phyloP scores from a whole-genome alignment of 2,113 vertebrate genomes.

The Cryptotis parvus region DNA sequence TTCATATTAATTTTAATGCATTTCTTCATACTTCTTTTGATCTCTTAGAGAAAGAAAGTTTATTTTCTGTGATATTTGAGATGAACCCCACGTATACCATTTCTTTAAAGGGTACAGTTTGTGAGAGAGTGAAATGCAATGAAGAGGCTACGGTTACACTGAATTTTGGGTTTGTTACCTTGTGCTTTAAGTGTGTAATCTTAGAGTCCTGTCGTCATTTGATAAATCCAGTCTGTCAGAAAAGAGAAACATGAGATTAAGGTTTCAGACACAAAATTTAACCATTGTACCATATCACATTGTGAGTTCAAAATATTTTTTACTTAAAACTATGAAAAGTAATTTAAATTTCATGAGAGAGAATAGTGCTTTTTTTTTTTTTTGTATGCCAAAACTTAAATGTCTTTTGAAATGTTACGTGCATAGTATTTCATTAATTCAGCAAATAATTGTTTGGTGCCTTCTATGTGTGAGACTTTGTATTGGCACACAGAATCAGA shows the following conservation, averaged over 20 bases:
- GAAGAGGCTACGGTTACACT: conserved; percentile 36
- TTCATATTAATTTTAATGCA: conserved; percentile 36
- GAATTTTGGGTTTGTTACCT: conserved; percentile 50
- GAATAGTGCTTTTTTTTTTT: conserved; percentile 14
- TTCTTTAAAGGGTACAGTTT: conserved; percentile 56
- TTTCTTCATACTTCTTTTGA: conserved; percentile 40
- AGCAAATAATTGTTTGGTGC: background rate
- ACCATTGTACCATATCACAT: background rate
- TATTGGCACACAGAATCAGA: background rate
- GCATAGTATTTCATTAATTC: background rate
- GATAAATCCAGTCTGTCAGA: conserved; percentile 12
- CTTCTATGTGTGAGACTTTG: background rate
- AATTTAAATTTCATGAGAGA: conserved; percentile 21
- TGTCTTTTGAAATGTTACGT: background rate
- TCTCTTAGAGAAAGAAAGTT: conserved; percentile 49
- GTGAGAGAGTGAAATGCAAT: conserved; percentile 38
- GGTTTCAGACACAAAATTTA: conserved; percentile 1
- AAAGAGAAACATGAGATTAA: conserved; percentile 45
- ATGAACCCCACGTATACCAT: background rate
- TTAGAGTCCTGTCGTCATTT: conserved; percentile 41
- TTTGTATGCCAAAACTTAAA: conserved; percentile 28
- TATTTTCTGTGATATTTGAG: conserved; percentile 49
- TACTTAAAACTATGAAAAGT: conserved; percentile 18
- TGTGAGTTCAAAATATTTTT: conserved; percentile 36
- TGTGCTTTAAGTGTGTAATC: conserved; percentile 22